These are phyloP conservation scores for Hemibagrus guttatus DNA, from an alignment of 2,797 vertebrate genomes.

Conservation along the genomic window DNA sequence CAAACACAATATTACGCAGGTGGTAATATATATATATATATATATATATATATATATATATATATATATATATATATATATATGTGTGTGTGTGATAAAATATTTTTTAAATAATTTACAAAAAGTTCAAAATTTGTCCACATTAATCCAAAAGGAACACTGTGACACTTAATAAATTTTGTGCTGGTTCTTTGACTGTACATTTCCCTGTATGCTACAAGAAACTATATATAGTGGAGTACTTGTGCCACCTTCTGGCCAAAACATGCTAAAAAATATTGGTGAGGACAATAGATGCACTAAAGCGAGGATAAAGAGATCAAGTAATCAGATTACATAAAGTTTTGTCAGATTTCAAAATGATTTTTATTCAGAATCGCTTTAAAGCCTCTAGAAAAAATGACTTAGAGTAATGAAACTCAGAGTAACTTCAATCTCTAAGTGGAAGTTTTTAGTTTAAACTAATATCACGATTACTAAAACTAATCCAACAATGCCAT, in stretches of 20 bases:
- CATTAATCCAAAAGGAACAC: background rate
- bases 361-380: background rate
- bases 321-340: background rate
- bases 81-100: no score
- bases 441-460: background rate
- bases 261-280: slow-evolving; percentile 3
- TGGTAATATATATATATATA: no score
- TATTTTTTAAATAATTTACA: background rate
- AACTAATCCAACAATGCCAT: background rate
- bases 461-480: background rate
- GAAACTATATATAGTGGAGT: slow-evolving; percentile 49
- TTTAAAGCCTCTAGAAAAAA: background rate
- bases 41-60: no score
- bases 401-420: no score
- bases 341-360: background rate
- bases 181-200: background rate
- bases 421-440: no score
- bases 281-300: background rate
- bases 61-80: no score
- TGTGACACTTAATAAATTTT: background rate
- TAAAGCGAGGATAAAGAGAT: background rate
- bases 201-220: background rate
- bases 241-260: slow-evolving; percentile 71
- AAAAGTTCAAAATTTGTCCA: background rate
- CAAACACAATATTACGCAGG: no score